Conservation (phyloP, 1,140 invertebrate genomes). For the Pectinophora gossypiella region DNA sequence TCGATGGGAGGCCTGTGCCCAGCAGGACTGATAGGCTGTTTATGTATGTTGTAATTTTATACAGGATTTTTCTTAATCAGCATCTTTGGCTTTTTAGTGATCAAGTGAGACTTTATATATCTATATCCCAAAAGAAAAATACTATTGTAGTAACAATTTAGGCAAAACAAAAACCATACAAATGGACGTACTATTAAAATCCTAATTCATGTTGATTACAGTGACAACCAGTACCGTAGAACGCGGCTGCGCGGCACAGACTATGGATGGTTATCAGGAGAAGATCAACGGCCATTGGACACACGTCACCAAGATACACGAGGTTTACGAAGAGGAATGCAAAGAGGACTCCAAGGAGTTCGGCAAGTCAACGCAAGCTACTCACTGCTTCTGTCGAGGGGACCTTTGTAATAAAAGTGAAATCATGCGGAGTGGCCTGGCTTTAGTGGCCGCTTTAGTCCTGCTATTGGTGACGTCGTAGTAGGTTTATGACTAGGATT, state of each 20-base stretch:
- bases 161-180: no score
- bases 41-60: no score
- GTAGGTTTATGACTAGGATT: no score
- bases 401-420: conserved; percentile 62
- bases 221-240: conserved; percentile 29
- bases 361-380: conserved; percentile 32
- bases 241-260: conserved; percentile 52
- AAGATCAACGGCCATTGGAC: conserved; percentile 49
- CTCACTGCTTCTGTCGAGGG: conserved; percentile 70
- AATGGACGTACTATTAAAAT: no score
- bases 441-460: neutral
- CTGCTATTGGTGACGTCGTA: neutral
- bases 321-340: conserved; percentile 37
- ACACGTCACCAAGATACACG: conserved; percentile 32
- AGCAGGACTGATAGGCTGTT: no score
- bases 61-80: no score
- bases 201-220: no score
- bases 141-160: no score
- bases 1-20: no score
- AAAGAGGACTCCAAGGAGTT: conserved; percentile 20
- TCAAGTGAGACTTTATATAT: no score
- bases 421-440: neutral
- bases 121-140: no score
- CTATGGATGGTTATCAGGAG: conserved; percentile 37
- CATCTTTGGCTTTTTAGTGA: no score